Evolutionary conservation across 2,113 vertebrate genomes (phyloP).

Genomic region (Melanostigma gelatinosum): DNA sequence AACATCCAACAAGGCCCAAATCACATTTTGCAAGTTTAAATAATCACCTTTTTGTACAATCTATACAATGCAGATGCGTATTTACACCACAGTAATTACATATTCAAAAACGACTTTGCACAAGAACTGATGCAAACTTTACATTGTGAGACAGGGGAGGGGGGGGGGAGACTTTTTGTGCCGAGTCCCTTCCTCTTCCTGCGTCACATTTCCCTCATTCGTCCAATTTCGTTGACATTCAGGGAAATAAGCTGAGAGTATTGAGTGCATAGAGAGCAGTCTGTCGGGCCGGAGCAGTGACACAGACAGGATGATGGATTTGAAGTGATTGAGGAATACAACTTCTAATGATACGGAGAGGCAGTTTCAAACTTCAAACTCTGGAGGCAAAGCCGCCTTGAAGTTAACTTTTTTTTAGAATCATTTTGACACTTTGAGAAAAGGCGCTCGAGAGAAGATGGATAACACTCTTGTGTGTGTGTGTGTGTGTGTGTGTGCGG

Average conservation of each 20-base stretch:
- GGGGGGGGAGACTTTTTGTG: not conserved
- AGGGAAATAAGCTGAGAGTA: conserved; percentile 85
- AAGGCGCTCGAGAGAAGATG: not conserved
- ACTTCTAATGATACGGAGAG: conserved; percentile 41
- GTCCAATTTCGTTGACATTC: conserved; percentile 84
- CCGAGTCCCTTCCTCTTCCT: conserved; percentile 34
- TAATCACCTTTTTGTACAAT: conserved; percentile 48
- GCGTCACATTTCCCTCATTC: conserved; percentile 52
- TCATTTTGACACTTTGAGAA: conserved; percentile 9
- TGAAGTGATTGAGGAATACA: conserved; percentile 41
- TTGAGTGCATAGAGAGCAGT: conserved; percentile 81
- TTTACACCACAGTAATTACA: conserved; percentile 76
- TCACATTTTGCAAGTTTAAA: conserved; percentile 55
- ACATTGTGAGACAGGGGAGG: conserved; percentile 23
- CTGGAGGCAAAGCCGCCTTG: conserved; percentile 10
- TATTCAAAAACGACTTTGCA: conserved; percentile 55
- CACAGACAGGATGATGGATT: conserved; percentile 54
- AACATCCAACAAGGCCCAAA: conserved; percentile 46
- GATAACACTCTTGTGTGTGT: not conserved
- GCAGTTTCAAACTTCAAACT: conserved; percentile 47
- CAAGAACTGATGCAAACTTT: conserved; percentile 55
- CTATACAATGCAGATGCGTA: conserved; percentile 64
- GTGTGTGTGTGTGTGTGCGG: not conserved
- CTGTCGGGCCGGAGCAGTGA: conserved; percentile 53
- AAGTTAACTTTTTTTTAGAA: conserved; percentile 16